Percentiles rank a stretch among this genome's conserved stretches.
Conservation (phyloP, 23 tunicate species). For the Halocynthia aurantium region DNA sequence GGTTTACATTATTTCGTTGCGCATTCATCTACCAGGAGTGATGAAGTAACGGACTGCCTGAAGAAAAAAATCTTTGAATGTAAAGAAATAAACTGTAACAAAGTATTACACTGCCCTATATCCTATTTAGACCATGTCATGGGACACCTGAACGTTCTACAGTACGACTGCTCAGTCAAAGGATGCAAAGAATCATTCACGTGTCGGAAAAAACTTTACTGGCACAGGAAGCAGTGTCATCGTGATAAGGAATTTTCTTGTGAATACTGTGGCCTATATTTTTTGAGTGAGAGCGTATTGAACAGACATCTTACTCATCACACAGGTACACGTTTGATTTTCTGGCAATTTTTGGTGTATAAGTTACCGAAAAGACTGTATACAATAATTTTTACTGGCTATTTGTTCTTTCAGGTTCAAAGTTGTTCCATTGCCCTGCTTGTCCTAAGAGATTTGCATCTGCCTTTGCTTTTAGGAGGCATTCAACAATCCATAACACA, state of each 20-base stretch:
- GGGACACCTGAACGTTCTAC: neutral
- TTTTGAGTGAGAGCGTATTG: neutral
- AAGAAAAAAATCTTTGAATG: neutral
- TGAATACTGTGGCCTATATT: neutral
- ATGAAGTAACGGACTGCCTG: neutral
- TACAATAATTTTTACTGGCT: no score
- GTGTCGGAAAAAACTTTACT: neutral
- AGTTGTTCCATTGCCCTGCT: no score
- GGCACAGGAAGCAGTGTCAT: neutral
- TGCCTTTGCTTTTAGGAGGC: no score
- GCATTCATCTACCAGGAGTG: neutral
- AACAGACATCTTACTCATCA: neutral
- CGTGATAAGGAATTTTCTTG: neutral
- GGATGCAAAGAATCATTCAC: neutral
- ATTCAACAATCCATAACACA: no score
- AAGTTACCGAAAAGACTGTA: no score
- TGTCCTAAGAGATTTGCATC: no score
- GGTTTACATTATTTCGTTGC: conserved; percentile 2
- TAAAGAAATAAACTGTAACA: neutral
- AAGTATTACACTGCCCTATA: neutral
- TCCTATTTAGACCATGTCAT: neutral
- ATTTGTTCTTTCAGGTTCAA: no score
- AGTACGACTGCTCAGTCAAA: neutral
- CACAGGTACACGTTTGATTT: neutral
- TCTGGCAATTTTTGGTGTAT: no score